phyloP scores from a whole-genome alignment of 2,888 invertebrate genomes.

The Zhengitettix transpicula region DNA sequence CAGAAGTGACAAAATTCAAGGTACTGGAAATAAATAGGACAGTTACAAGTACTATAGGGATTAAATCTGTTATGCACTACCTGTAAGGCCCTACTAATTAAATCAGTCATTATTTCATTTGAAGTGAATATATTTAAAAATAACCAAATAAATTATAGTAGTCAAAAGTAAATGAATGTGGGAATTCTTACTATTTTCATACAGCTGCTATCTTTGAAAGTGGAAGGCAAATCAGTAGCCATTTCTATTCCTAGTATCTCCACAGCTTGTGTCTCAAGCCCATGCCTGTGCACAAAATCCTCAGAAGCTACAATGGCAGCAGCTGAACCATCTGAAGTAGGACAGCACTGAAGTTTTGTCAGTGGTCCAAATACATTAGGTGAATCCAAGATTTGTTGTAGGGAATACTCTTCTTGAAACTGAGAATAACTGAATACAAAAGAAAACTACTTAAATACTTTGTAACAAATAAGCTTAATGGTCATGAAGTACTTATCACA shows the following conservation, averaged over 20 bases:
- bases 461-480: slow-evolving; percentile 2
- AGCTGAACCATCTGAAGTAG: slow-evolving; percentile 96
- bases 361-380: slow-evolving; percentile 80
- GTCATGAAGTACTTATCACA: neutral
- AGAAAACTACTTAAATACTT: neutral
- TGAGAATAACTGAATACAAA: slow-evolving; percentile 57
- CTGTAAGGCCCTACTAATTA: too few species aligned
- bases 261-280: slow-evolving; percentile 71
- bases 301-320: slow-evolving; percentile 85
- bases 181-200: slow-evolving; percentile 47
- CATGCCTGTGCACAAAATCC: slow-evolving; percentile 69
- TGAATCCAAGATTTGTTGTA: slow-evolving; percentile 79
- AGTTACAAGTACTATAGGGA: too few species aligned
- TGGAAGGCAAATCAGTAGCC: slow-evolving; percentile 77
- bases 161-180: too few species aligned
- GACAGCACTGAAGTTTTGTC: slow-evolving; percentile 94
- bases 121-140: too few species aligned
- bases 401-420: slow-evolving; percentile 75
- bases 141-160: too few species aligned
- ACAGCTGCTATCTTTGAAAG: slow-evolving; percentile 66
- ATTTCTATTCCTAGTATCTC: slow-evolving; percentile 96
- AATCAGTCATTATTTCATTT: too few species aligned
- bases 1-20: too few species aligned
- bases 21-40: too few species aligned
- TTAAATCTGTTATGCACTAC: too few species aligned